Evolutionary conservation across 2,888 invertebrate genomes (phyloP).

Genomic region (Selenia dentaria): DNA sequence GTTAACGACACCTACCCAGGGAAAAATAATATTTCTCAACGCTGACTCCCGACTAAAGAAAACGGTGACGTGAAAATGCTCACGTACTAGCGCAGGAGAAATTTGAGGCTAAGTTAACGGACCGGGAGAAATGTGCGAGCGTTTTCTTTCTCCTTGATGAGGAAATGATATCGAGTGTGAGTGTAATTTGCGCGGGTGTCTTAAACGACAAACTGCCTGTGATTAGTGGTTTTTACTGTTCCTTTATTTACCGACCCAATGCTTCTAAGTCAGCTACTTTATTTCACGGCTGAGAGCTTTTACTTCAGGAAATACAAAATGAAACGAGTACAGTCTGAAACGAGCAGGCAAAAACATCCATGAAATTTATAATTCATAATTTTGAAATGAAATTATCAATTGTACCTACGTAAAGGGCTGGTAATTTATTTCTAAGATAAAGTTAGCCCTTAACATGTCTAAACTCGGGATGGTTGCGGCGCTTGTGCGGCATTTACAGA

Average conservation of each 20-base stretch:
- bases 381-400: constrained; percentile 13
- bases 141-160: constrained; percentile 56
- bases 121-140: constrained; percentile 58
- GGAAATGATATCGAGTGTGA: constrained; percentile 56
- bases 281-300: constrained; percentile 23
- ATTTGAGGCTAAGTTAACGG: constrained; percentile 70
- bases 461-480: constrained; percentile 11
- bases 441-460: constrained; percentile 22
- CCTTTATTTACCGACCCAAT: constrained; percentile 24
- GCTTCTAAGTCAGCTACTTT: constrained; percentile 23
- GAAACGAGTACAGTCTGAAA: not conserved
- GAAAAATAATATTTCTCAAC: constrained; percentile 80
- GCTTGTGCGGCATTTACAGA: constrained; percentile 26
- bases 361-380: constrained; percentile 14
- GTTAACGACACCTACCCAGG: constrained; percentile 73
- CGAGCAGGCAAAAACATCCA: constrained; percentile 3
- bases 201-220: constrained; percentile 36
- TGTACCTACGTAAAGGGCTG: constrained; percentile 15
- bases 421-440: constrained; percentile 23
- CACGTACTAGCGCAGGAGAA: constrained; percentile 67
- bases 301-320: constrained; percentile 9
- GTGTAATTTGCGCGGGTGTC: constrained; percentile 49
- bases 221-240: constrained; percentile 35
- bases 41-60: constrained; percentile 67
- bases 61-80: constrained; percentile 65